Percentiles rank a stretch among this genome's conserved stretches.
Evolutionary conservation across 2,888 invertebrate species (phyloP).

Genomic region (Clistopyga incitator): DNA sequence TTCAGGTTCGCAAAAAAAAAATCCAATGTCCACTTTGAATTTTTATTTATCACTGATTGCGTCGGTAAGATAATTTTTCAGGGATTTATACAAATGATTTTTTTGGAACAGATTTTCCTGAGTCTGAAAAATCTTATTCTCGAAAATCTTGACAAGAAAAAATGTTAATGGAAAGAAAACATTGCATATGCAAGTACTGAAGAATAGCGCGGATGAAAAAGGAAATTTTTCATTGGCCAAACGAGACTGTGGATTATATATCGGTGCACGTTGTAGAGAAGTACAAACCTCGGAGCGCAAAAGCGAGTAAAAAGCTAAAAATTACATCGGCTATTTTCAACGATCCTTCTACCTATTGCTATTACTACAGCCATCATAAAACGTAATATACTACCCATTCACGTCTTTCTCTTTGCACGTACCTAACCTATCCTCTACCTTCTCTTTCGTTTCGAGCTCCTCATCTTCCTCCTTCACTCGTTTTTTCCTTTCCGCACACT

Average conservation of each 20-base stretch:
- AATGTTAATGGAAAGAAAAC: background rate
- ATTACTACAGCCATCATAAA: constrained; percentile 44
- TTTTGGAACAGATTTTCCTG: too few species aligned
- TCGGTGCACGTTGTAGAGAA: constrained; percentile 9
- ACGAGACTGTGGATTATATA: constrained; percentile 8
- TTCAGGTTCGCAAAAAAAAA: background rate
- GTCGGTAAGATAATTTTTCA: too few species aligned
- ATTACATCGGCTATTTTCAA: constrained; percentile 38
- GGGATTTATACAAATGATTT: background rate
- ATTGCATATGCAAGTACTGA: background rate
- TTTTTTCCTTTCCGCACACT: constrained; percentile 18
- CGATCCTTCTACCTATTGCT: constrained; percentile 37
- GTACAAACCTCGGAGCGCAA: constrained; percentile 5
- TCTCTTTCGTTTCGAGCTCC: background rate
- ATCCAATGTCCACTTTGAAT: background rate
- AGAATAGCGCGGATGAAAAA: background rate
- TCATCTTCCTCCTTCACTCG: background rate
- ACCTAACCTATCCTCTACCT: constrained; percentile 2
- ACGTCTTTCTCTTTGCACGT: constrained; percentile 30
- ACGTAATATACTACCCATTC: constrained; percentile 42
- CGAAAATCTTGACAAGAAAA: too few species aligned
- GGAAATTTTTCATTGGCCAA: constrained; percentile 60
- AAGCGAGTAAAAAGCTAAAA: constrained; percentile 39
- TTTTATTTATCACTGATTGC: background rate
- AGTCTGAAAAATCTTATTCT: too few species aligned